phyloP scores from a whole-genome alignment of 2,888 invertebrate genomes.

The Thecocarcelia acutangulata region DNA sequence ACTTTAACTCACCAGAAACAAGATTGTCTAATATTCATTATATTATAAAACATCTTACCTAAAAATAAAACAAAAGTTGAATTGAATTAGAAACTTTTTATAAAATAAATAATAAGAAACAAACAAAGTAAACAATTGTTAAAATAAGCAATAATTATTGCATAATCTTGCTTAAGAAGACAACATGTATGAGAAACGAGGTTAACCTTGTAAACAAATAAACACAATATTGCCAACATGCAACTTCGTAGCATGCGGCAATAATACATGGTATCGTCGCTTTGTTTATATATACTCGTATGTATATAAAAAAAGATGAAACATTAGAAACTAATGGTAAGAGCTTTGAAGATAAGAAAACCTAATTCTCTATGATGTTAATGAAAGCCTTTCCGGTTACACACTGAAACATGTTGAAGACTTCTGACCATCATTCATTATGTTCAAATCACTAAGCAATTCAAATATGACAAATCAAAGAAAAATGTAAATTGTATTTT shows the following conservation, averaged over 20 bases:
- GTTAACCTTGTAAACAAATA: constrained; percentile 45
- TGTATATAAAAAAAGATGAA: constrained; percentile 7
- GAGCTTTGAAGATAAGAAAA: background rate
- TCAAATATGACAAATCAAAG: no score
- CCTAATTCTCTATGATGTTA: no score
- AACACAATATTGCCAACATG: constrained; percentile 37
- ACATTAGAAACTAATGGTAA: background rate
- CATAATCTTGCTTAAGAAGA: constrained; percentile 48
- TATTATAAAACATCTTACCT: constrained; percentile 43
- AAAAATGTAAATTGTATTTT: no score
- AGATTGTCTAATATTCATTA: constrained; percentile 8
- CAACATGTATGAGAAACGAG: constrained; percentile 56
- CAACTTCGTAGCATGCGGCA: constrained; percentile 36
- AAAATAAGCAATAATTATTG: constrained; percentile 54
- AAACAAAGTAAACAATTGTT: constrained; percentile 38
- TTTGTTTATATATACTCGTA: no score
- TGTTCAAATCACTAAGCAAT: no score
- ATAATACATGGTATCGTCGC: constrained; percentile 14
- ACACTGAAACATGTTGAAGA: no score
- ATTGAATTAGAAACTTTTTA: constrained; percentile 7
- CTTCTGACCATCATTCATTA: no score
- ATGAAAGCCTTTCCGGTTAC: no score
- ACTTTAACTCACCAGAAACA: constrained; percentile 26
- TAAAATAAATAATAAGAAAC: background rate
- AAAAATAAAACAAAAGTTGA: constrained; percentile 18